Conservation (phyloP, 1,140 invertebrate species). For the Papilio aristodemus region DNA sequence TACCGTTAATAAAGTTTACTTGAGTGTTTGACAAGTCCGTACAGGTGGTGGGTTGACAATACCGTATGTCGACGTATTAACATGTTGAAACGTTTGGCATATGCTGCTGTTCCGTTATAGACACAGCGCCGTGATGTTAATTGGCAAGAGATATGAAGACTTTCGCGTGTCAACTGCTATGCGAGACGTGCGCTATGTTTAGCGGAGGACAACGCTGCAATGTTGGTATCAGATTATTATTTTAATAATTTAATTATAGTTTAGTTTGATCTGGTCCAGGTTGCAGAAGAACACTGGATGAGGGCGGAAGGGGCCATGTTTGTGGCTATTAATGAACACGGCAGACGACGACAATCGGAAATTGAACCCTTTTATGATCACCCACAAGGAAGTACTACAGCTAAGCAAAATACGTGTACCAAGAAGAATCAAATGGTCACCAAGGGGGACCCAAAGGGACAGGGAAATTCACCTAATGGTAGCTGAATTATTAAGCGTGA, state of each 20-base stretch:
- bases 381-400: no score
- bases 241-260: neutral
- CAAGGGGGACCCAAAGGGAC: no score
- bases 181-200: conserved; percentile 1
- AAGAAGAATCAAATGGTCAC: no score
- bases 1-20: neutral
- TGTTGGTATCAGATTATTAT: neutral
- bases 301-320: no score
- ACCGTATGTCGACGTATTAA: neutral
- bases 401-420: no score
- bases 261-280: neutral
- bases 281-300: no score
- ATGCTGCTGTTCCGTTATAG: conserved; percentile 1
- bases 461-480: no score
- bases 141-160: conserved; percentile 17
- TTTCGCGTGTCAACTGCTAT: neutral
- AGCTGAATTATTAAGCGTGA: no score
- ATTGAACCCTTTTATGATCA: no score
- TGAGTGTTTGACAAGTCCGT: neutral
- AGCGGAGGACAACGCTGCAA: neutral
- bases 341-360: no score
- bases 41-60: conserved; percentile 5
- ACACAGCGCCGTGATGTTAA: conserved; percentile 5
- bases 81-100: conserved; percentile 5
- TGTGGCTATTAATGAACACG: no score